phyloP scores from a whole-genome alignment of 1,140 invertebrate genomes.

The Papilio helenus region DNA sequence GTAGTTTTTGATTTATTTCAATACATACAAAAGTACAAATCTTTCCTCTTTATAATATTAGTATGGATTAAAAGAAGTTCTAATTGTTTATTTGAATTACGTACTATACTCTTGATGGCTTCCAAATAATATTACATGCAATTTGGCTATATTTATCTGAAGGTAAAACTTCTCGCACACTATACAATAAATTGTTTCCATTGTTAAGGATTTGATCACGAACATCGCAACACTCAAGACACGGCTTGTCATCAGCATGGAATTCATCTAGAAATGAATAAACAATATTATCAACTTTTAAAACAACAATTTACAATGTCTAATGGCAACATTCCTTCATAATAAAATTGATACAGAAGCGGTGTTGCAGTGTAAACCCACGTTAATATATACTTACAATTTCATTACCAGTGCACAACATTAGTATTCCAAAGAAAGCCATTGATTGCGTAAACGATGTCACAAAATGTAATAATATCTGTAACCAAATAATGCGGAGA shows the following conservation, averaged over 20 bases:
- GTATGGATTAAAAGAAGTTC: too few relatives aligned
- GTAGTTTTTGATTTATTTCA: too few relatives aligned
- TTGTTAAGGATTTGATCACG: background rate
- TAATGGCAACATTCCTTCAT: too few relatives aligned
- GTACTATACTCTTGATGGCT: background rate
- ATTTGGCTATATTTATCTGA: background rate
- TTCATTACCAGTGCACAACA: background rate
- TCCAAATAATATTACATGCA: background rate
- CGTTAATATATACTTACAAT: background rate
- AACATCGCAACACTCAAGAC: background rate
- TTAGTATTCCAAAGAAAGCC: background rate
- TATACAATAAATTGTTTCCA: background rate
- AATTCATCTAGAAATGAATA: background rate
- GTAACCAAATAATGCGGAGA: background rate
- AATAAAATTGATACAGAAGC: too few relatives aligned
- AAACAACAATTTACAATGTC: too few relatives aligned
- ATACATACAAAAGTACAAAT: too few relatives aligned
- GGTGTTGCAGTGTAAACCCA: background rate
- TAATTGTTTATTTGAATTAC: background rate
- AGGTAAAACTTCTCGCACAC: background rate
- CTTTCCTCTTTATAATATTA: background rate
- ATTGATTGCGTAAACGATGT: background rate
- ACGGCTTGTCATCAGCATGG: background rate
- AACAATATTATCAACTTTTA: too few relatives aligned
- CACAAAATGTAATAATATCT: constrained; percentile 3